Conservation (phyloP, 2,888 invertebrate species). For the Hyppa rectilinea region DNA sequence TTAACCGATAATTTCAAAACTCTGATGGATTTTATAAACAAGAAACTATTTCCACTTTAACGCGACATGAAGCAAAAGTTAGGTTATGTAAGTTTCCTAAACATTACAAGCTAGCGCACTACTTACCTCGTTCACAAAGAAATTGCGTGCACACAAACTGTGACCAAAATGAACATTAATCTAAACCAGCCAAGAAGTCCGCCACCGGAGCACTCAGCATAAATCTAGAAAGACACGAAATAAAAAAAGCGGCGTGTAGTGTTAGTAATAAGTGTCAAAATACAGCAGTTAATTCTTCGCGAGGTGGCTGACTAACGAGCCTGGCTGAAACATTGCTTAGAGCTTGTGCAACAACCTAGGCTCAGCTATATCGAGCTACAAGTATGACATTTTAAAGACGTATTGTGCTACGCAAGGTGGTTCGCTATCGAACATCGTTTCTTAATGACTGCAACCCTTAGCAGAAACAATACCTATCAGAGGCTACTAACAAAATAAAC, state of each 20-base stretch:
- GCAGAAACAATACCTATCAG: too few species aligned
- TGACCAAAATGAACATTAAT: constrained; percentile 51
- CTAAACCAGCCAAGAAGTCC: constrained; percentile 56
- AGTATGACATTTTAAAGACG: too few species aligned
- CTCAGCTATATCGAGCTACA: too few species aligned
- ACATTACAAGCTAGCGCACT: constrained; percentile 2
- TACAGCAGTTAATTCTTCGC: constrained; percentile 86
- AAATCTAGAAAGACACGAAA: constrained; percentile 74
- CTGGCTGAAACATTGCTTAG: constrained; percentile 78
- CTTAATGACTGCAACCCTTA: too few species aligned
- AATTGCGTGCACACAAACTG: constrained; percentile 5
- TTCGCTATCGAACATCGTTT: too few species aligned
- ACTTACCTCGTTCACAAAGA: constrained; percentile 28
- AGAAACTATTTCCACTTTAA: background rate
- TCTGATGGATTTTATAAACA: too few species aligned
- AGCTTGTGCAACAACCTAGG: constrained; percentile 45
- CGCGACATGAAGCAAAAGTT: background rate
- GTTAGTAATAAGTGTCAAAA: constrained; percentile 88
- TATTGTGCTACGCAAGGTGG: too few species aligned
- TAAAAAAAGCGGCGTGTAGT: constrained; percentile 70
- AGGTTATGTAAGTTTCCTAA: background rate
- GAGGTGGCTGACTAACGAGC: constrained; percentile 87
- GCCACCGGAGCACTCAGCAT: constrained; percentile 66
- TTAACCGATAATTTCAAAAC: background rate
- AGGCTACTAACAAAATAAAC: too few species aligned